Evolutionary conservation across 2,797 vertebrate species (phyloP).

Genomic region (Labeo calbasu): DNA sequence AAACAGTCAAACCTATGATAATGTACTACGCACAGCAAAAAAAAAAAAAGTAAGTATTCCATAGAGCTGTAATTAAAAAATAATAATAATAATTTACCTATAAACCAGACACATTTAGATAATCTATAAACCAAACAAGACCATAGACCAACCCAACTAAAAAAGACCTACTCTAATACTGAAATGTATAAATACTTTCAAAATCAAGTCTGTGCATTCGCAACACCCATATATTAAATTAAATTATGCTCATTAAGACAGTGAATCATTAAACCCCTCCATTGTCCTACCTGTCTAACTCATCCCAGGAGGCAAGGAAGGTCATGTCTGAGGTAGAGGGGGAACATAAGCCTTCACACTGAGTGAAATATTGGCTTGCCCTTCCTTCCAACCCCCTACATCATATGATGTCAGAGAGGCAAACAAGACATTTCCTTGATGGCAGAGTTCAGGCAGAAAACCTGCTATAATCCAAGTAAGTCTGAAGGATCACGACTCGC

Average conservation of each 20-base stretch:
- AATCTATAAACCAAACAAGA: neutral
- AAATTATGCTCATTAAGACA: neutral
- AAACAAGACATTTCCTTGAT: conserved; percentile 23
- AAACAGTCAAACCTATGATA: neutral
- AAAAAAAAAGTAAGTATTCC: neutral
- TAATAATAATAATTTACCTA: neutral
- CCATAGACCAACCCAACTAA: neutral
- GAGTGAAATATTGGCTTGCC: neutral
- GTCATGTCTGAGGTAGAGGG: conserved; percentile 40
- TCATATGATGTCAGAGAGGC: neutral
- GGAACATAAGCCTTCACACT: conserved; percentile 4
- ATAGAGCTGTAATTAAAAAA: neutral
- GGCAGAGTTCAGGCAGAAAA: conserved; percentile 21
- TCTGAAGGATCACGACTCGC: conserved; percentile 1
- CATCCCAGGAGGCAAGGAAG: conserved; percentile 45
- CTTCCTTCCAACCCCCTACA: neutral
- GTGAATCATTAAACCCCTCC: neutral
- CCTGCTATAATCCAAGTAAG: neutral
- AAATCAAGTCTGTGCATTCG: neutral
- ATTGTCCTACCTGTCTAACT: conserved; percentile 47
- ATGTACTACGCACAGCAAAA: neutral
- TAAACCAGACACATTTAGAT: neutral
- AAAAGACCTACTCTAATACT: neutral
- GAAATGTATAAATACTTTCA: neutral
- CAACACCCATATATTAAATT: neutral